Base-by-base conservation (phyloP, 2,113 vertebrate genomes). In the Oreotrochilus melanogaster region DNA sequence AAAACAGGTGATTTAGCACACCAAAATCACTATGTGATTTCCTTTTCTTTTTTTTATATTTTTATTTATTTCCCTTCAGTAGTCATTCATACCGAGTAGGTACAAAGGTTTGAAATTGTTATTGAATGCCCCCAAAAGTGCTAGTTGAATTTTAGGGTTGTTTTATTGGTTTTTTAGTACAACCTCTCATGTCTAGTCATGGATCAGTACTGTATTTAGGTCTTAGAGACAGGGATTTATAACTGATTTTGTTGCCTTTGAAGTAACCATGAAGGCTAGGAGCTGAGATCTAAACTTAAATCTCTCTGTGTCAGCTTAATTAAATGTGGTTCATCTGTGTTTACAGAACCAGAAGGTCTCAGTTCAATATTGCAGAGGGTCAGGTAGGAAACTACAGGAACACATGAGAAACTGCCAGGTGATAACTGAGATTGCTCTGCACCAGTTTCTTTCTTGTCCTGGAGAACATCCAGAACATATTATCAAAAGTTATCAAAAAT, bases 401-500 rank as follows among this genome's bases (percentile, higher is more conserved):
- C 39, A 39, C 39, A 39, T 39, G 7, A 6, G n/a, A 30, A 67
- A 62, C 53, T 78, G 65, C 13, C 42, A 61, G 54, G 72, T 65
- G 66, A 70, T 60, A 72, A 16, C 16, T 60, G 62, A 23, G 56
- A 37, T 48, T 64, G n/a, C 58, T 53, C 11, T 21, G 17, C 9
- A 31, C 50, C 22, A 3, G 0, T 73, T 88, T 57, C 22, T 33
- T 62, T 83, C 43, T 31, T 54, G 19, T 66, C 47, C 58, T 86
- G 89, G 83, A 79, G 58, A 64, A 37, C 39, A 73, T 67, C 39
- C 90, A 76, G 67, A 62, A 57, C 12, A 86, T 72, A 69, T 78
- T 48, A 67, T 30, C 39, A 39, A 2, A 89, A 67, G 50, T 4
- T 82, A 45, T 39, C 39, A 39, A 39, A 39, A 39, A 39, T 39